A percentile compares a stretch with the other conserved stretches of the same genome.
These are phyloP conservation scores for Calycopis cecrops DNA, from an alignment of 1,140 invertebrate species.

Conservation along the genomic window DNA sequence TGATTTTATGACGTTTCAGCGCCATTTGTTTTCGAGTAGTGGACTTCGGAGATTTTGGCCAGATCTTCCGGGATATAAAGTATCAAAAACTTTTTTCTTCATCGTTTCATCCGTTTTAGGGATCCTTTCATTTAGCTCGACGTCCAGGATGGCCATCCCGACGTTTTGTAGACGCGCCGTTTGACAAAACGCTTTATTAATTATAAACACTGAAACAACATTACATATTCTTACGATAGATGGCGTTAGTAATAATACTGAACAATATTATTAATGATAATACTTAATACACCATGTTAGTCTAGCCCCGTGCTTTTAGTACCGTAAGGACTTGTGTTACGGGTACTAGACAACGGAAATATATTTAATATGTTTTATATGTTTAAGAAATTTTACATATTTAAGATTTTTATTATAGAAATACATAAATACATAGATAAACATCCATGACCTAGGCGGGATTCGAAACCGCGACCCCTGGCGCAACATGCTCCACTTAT, in stretches of 20 bases:
- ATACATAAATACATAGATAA: no score
- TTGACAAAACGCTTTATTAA: slow-evolving; percentile 58
- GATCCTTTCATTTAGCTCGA: slow-evolving; percentile 47
- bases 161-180: slow-evolving; percentile 41
- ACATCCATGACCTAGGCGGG: no score
- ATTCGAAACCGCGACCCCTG: no score
- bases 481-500: no score
- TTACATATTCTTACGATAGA: slow-evolving; percentile 6
- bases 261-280: no score
- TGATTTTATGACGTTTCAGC: background rate
- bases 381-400: no score
- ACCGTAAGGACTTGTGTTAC: no score
- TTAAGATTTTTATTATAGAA: no score
- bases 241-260: background rate
- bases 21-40: slow-evolving; percentile 23
- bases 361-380: background rate
- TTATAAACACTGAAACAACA: slow-evolving; percentile 45
- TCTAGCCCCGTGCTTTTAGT: no score
- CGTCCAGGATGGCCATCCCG: slow-evolving; percentile 29
- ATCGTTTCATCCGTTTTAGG: slow-evolving; percentile 1
- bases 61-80: background rate
- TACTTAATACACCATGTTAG: no score
- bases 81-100: background rate
- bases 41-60: slow-evolving; percentile 20
- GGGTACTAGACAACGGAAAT: background rate